Evolutionary conservation across 2,113 vertebrate genomes (phyloP).

Genomic region (Pseudopodoces humilis): DNA sequence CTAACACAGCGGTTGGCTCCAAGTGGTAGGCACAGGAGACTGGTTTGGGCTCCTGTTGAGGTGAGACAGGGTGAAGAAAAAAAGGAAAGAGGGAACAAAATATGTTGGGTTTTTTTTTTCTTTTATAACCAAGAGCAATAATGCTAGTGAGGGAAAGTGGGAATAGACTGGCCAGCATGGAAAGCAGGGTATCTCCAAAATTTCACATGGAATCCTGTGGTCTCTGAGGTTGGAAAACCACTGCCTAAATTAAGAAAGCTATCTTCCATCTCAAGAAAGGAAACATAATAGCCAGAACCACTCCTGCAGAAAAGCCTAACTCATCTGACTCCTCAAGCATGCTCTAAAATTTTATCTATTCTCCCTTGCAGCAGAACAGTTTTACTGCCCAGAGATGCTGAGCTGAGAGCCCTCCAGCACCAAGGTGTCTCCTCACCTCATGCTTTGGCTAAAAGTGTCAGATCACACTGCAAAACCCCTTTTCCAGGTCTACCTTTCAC

Average conservation of each 20-base stretch:
- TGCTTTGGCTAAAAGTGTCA: not conserved
- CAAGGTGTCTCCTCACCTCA: not conserved
- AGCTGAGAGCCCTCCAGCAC: not conserved
- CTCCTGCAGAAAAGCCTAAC: not conserved
- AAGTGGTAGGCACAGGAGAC: not conserved
- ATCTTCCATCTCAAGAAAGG: not conserved
- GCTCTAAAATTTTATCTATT: not conserved
- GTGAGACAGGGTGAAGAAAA: not conserved
- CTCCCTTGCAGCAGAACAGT: not conserved
- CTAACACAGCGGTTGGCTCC: not conserved
- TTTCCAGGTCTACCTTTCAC: not conserved
- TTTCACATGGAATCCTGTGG: not conserved
- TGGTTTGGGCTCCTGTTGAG: not conserved
- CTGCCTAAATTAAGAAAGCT: constrained; percentile 5
- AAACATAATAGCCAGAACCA: not conserved
- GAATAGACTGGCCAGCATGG: not conserved
- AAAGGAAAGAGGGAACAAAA: not conserved
- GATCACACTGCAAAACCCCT: not conserved
- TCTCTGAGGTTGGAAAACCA: constrained; percentile 1
- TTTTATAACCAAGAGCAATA: not conserved
- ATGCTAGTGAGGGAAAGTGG: not conserved
- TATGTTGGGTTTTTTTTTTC: fast-evolving
- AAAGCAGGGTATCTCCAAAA: not conserved
- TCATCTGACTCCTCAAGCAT: not conserved
- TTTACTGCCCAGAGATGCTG: not conserved